Base-by-base conservation (phyloP, 1,140 invertebrate species). In the Ctenoplectra terminalis region DNA sequence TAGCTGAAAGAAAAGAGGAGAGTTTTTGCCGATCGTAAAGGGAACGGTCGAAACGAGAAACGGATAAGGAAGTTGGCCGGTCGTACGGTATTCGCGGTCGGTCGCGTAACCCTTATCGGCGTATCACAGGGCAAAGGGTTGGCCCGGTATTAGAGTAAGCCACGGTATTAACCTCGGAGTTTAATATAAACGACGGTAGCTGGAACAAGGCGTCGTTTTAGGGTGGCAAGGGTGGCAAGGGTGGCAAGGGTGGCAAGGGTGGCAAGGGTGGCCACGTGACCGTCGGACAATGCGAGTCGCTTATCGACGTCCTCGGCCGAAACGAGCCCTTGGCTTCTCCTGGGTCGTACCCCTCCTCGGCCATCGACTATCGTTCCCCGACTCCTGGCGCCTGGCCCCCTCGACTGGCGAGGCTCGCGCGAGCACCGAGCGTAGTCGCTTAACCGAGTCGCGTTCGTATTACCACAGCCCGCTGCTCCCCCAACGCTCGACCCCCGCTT, bases 61-160 rank as follows among this genome's bases (percentile, higher is more conserved):
- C n/a, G 29, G 2, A 17, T 23, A 17, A 13, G 34, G 56, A 63
- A 70, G 58, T 75, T 46, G 40, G 34, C 29, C n/a, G 9, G 40
- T 40, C 9, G 40, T 40, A 40, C 70, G 74, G 54, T 56, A 70
- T 91, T 84, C 87, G 82, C 89, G 92, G 88, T 86, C 90, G 90
- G 31, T n/a, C 23, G 71, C 61, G 50, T 50, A 75, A 66, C 71
- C 89, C 89, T 92, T 92, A 92, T 92, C 92, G 80, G 76, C 88
- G 81, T 92, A 92, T 92, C 91, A 83, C 91, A 90, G 91, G 91
- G 90, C 92, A 92, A 88, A 92, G 91, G 92, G 92, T 92, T 92
- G 90, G 86, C 77, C 87, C 83, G 87, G 91, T 90, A 92, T 92
- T 92, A 92, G 87, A 91, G 91, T 92, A 89, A 92, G 91, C 91